Base-by-base conservation (phyloP, 1,140 invertebrate genomes). In the Lutraria rhynchaena region DNA sequence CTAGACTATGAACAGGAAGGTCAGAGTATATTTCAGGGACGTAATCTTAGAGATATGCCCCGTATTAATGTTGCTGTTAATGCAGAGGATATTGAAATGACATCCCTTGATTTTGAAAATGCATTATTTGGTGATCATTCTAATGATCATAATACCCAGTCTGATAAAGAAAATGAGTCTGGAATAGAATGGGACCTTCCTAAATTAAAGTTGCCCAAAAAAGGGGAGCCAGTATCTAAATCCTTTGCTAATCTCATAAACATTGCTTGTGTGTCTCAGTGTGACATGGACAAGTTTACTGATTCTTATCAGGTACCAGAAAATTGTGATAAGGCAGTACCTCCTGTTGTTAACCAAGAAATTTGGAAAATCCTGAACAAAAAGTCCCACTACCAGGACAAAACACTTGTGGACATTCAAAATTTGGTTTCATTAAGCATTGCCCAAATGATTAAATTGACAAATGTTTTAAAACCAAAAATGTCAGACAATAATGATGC, bases 231-330 rank as follows among this genome's bases (percentile, higher is more conserved):
- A 22, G 41, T 78, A 3, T 41, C 61, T 15, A 31, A 65, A 15
- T 78, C 37, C 5, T 31, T 78, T 4, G 75, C 75, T 9, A 41
- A 57, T 15, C 41, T 78, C 15, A 78, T 67, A n/a, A 78, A 78
- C 33, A 44, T 46, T 4, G 63, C 75, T 15, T 67, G 60, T 57
- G 44, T 51, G 15, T 35, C 53, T 55, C 17, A 19, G 17, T 67
- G 63, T 58, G 37, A 29, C 13, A 78, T 27, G 29, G 58, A 77
- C 11, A 29, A 53, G 0, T 24, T 78, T 22, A 24, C 57, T 22
- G 0, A 31, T n/a, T 46, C 61, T 11, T 63, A 76, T 49, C 27
- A 61, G 9, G 31, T 76, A 17, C 35, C 57, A 37, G 13, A 31
- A 0, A 67, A 67, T 44, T 78, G 61, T 78, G n/a, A 22, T 24